phyloP scores from a whole-genome alignment of 2,113 vertebrate species.

The Bucco capensis region DNA sequence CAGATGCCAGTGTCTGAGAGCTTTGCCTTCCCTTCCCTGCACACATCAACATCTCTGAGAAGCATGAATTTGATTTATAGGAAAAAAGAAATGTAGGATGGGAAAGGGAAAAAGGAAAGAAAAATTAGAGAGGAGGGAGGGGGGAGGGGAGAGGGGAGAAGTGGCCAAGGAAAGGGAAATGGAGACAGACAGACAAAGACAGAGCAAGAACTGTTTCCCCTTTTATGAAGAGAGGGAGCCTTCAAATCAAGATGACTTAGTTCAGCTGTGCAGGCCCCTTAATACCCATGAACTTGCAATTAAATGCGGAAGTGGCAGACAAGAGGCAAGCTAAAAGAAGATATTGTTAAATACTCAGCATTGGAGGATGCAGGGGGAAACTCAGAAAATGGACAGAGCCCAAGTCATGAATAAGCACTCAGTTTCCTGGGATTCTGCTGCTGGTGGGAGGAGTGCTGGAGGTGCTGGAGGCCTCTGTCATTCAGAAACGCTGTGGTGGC shows the following conservation, averaged over 20 bases:
- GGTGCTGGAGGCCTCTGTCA: conserved; percentile 67
- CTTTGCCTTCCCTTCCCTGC: neutral
- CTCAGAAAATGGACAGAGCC: conserved; percentile 70
- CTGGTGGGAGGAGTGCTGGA: conserved; percentile 58
- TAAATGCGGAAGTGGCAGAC: conserved; percentile 87
- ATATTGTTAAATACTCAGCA: conserved; percentile 76
- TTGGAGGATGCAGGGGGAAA: conserved; percentile 55
- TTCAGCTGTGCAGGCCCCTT: conserved; percentile 81
- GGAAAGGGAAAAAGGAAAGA: neutral
- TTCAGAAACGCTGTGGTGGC: conserved; percentile 72
- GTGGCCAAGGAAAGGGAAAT: conserved; percentile 45
- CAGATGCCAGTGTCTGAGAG: neutral
- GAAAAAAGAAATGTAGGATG: neutral
- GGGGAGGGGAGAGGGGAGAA: neutral
- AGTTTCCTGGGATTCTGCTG: conserved; percentile 68
- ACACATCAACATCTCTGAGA: neutral
- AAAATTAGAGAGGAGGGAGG: neutral
- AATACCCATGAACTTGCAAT: conserved; percentile 86
- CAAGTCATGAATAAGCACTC: conserved; percentile 77
- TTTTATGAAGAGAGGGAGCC: conserved; percentile 51
- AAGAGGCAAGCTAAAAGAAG: conserved; percentile 79
- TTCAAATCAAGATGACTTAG: conserved; percentile 44
- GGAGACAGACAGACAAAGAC: conserved; percentile 35
- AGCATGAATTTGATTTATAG: neutral
- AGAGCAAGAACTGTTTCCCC: conserved; percentile 67